Base-by-base conservation (phyloP, 1,140 invertebrate genomes). In the Pomacea maculata region DNA sequence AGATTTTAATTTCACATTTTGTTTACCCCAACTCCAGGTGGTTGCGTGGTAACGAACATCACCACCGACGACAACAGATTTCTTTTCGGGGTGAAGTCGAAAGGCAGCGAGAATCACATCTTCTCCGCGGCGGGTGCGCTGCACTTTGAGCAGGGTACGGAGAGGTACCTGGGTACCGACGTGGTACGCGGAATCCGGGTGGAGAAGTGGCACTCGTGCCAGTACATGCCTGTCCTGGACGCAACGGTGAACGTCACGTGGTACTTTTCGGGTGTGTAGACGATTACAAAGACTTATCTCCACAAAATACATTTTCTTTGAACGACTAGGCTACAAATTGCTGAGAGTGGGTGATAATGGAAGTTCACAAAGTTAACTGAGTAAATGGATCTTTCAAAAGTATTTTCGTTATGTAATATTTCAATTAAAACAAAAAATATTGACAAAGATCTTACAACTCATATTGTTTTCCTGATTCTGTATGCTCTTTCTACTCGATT, bases 41-140 rank as follows among this genome's bases (percentile, higher is more conserved):
- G 54, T 6, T 86, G 85, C 72, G 64, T 54, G 11, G 82, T 78
- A 12, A 64, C 83, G n/a, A 45, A 65, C 15, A 63, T 86, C 7
- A 72, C 68, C 14, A 64, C 75, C 0, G 70, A 67, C 15, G 15
- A n/a, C 2, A 75, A 80, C 55, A 80, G 75, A 19, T 82, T 83
- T 54, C 29, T 86, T 45, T 85, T 86, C 73, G 85, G 85, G 9
- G 82, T 80, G 80, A 75, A 79, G 25, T 68, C 79, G 17, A 75
- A 70, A 52, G 78, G 75, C 10, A 54, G 29, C 25, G 29, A 68
- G 21, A 45, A 57, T 14, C 64, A 76, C n/a, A 81, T 81, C 9
- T 75, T 76, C 63, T 65, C 72, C 12, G 15, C 80, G 7, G 29
- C 80, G 19, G 80, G 73, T 7, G 80, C 79, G 34, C 34, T 83